A percentile compares a stretch with the other conserved stretches of the same genome.
Evolutionary conservation across 2,113 vertebrate genomes (phyloP).

Genomic region (Channa maculata): DNA sequence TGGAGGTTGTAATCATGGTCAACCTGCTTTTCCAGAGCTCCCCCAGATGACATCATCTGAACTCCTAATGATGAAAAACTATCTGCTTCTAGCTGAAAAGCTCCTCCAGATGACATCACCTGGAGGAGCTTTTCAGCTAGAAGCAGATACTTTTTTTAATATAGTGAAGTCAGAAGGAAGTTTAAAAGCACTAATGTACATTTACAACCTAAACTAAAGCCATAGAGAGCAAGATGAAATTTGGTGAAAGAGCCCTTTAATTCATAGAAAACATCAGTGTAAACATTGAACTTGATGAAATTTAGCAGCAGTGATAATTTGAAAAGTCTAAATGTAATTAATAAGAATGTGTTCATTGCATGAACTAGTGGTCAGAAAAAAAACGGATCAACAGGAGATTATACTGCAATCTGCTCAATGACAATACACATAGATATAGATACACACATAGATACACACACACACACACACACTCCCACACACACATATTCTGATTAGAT

Average conservation of each 20-base stretch:
- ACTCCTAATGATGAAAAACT: too few species aligned
- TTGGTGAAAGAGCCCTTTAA: neutral
- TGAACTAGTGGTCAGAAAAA: constrained; percentile 41
- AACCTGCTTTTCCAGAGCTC: too few species aligned
- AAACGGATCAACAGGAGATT: constrained; percentile 67
- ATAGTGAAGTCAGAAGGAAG: too few species aligned
- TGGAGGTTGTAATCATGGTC: too few species aligned
- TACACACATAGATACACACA: constrained; percentile 2
- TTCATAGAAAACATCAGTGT: neutral
- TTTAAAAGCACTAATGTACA: too few species aligned
- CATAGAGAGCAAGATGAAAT: too few species aligned
- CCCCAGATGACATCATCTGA: too few species aligned
- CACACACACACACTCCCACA: constrained; percentile 13
- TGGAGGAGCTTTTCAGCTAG: too few species aligned
- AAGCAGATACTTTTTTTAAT: too few species aligned
- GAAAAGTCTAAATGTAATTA: constrained; percentile 55
- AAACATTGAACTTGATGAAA: constrained; percentile 15
- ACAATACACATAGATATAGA: constrained; percentile 1
- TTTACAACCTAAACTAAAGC: too few species aligned
- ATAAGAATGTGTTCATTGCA: constrained; percentile 47
- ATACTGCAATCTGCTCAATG: constrained; percentile 66
- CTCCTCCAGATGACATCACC: too few species aligned
- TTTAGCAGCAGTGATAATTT: constrained; percentile 5
- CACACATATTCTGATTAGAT: constrained; percentile 47
- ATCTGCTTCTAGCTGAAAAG: too few species aligned